A percentile compares a stretch with the other conserved stretches of the same genome.
These are phyloP conservation scores for Lasiurus cinereus DNA, from an alignment of 2,113 vertebrate genomes.

Conservation along the genomic window DNA sequence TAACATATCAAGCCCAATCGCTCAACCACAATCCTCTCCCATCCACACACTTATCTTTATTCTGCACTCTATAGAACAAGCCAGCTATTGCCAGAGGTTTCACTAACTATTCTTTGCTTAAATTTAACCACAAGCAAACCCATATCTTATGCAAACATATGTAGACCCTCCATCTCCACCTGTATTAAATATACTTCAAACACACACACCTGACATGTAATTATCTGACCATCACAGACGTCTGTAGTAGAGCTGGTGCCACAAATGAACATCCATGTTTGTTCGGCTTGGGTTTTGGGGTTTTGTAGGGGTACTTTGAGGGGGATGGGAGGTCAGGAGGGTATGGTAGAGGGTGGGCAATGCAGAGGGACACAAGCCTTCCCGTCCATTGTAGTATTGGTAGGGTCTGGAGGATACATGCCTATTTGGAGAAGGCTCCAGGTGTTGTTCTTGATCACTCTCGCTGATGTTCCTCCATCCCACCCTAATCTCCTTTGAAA, in stretches of 20 bases:
- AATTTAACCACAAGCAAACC: constrained; percentile 35
- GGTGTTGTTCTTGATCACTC: too few species aligned
- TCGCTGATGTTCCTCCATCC: not conserved
- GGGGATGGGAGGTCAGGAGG: accelerated
- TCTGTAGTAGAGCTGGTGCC: not conserved
- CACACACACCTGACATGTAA: not conserved
- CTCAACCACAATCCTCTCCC: not conserved
- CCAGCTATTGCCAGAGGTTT: not conserved
- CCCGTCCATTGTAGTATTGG: not conserved
- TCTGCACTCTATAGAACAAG: not conserved
- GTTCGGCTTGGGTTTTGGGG: not conserved
- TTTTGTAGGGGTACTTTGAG: not conserved
- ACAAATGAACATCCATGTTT: constrained; percentile 12
- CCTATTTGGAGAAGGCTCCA: not conserved
- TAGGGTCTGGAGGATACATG: not conserved
- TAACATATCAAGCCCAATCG: not conserved
- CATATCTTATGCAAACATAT: constrained; percentile 19
- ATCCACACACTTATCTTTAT: not conserved
- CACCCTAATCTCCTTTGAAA: not conserved
- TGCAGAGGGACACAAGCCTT: not conserved
- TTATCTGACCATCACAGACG: constrained; percentile 35
- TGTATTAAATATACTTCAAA: constrained; percentile 39
- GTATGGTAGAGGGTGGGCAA: not conserved
- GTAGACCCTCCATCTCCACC: not conserved
- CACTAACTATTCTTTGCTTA: not conserved